Evolutionary conservation across 2,113 vertebrate genomes (phyloP), one percentile per base, ranked within the genome.

Genomic region (Neolamprologus falcicula): DNA sequence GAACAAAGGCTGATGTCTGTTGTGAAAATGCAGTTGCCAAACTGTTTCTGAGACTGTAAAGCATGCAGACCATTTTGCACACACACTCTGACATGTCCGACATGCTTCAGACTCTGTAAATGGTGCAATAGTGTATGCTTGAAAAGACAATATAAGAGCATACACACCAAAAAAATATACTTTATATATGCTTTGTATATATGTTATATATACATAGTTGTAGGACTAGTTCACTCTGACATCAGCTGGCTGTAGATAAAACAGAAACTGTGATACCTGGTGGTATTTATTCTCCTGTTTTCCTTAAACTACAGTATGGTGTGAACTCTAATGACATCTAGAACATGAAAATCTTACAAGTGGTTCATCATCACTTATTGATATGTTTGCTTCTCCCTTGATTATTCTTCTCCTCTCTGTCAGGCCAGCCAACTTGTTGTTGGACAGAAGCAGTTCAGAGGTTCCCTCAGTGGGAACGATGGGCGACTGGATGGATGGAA

Each of bases 371-470:
- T 47, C 24, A 50, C 31, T 24, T 83, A 57, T 16, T 40, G 12
- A n/a, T 13, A 59, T 19, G 57, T 28, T 3, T 80, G 28, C 80
- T 61, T 42, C 53, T 63, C 57, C 3, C 16, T 16, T 53, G 8
- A 83, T 2, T 9, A 12, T 73, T 19, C 59, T 53, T 6, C 57
- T 81, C 52, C 31, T 59, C 79, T 88, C 24, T 21, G 13, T 35
- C 91, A 99, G 98, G 93, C 98, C 98, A 8, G 97, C 97, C 52
- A 99, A 99, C 92, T 96, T 99, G 92, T 96, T 99, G 84, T 94
- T 99, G 96, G 98, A 99, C 96, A 97, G 98, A 96, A 99, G 97
- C 94, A 98, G 96, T 87, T 83, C 97, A 13, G 98, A 99, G 84
- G 96, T 98, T 81, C 95, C 97, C 83, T 94, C 98, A 4, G 97